Evolutionary conservation across 2,113 vertebrate species (phyloP), one percentile per base, ranked within the genome.

Genomic region (Anseranas semipalmata): DNA sequence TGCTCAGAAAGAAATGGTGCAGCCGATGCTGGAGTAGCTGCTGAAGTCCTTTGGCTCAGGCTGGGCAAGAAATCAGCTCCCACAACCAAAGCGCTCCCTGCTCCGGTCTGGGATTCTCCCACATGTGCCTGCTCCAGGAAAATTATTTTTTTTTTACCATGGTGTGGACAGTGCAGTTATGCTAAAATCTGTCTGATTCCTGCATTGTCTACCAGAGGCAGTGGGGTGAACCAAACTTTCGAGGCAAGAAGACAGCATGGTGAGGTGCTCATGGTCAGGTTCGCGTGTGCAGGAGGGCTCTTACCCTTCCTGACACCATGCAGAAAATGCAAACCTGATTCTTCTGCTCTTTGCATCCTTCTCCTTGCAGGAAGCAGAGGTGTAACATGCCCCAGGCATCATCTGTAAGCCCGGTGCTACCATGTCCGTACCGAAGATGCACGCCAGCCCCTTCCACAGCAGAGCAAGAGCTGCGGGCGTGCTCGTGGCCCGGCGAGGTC

Each of bases 361-460:
- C 20, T 45, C 32, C 56, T 13, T 62, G 65, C 17, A 30, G 77
- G 78, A 37, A 17, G 55, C 39, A 12, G 3, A 52, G 24, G n/a
- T 62, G 46, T 5, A 7, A 9, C 0, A 3, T 9, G 12, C 21
- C 84, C 46, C 14, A 3, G 4, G 10, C 12, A n/a, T n/a, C 32
- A 7, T 20, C 32, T 32, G 11, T 1, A 6, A 74, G 45, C 46
- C 62, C 41, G 2, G 48, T 2, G 1, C 45, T 33, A 59, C 4
- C 0, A 2, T 1, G 22, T 5, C 66, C 19, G 15, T 3, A 5
- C 27, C 1, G 75, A 22, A n/a, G 63, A 8, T 9, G 41, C 46
- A 3, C 52, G 13, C n/a, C 87, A 35, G 48, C 39, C 67, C 55
- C 63, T 15, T 12, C 21, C 6, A 30, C 9, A 39, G 55, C 32